A percentile compares a stretch with the other conserved stretches of the same genome.
These are phyloP conservation scores for Clarias platycephalus DNA, from an alignment of 2,797 vertebrate species.

Conservation along the genomic window DNA sequence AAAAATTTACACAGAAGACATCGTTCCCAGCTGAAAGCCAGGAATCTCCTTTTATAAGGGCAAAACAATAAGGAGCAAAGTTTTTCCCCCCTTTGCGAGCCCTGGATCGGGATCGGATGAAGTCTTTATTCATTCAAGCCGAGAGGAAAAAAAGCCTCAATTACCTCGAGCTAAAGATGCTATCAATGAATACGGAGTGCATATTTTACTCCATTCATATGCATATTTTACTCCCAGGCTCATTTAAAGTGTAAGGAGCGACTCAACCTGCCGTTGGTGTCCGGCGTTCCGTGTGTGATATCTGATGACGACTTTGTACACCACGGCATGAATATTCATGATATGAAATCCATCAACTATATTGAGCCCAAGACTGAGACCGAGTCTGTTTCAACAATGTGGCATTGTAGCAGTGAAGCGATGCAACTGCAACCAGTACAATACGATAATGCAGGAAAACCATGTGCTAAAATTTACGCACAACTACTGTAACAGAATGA, in stretches of 20 bases:
- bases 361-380: slow-evolving; percentile 45
- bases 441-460: slow-evolving; percentile 14
- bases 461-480: not conserved
- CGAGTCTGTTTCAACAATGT: slow-evolving; percentile 51
- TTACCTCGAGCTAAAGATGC: slow-evolving; percentile 98
- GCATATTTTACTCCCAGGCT: slow-evolving; percentile 69
- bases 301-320: slow-evolving; percentile 85
- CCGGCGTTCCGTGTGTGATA: slow-evolving; percentile 81
- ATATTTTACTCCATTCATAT: slow-evolving; percentile 92
- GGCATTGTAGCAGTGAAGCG: slow-evolving; percentile 58
- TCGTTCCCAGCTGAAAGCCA: slow-evolving; percentile 87
- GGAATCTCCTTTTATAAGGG: slow-evolving; percentile 75
- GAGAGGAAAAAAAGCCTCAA: slow-evolving; percentile 89
- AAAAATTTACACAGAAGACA: slow-evolving; percentile 94
- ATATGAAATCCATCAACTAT: slow-evolving; percentile 62
- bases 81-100: slow-evolving; percentile 71
- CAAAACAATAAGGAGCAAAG: slow-evolving; percentile 88
- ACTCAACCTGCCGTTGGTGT: slow-evolving; percentile 84
- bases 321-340: slow-evolving; percentile 81
- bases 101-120: slow-evolving; percentile 92
- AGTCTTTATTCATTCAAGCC: slow-evolving; percentile 98
- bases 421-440: slow-evolving; percentile 27
- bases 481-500: too few relatives aligned
- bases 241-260: slow-evolving; percentile 93
- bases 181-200: slow-evolving; percentile 97